Evolutionary conservation across 92 coral and sea anemone genomes (phyloP), one percentile per base, ranked within the genome.

Genomic region (Heteractis magnifica): DNA sequence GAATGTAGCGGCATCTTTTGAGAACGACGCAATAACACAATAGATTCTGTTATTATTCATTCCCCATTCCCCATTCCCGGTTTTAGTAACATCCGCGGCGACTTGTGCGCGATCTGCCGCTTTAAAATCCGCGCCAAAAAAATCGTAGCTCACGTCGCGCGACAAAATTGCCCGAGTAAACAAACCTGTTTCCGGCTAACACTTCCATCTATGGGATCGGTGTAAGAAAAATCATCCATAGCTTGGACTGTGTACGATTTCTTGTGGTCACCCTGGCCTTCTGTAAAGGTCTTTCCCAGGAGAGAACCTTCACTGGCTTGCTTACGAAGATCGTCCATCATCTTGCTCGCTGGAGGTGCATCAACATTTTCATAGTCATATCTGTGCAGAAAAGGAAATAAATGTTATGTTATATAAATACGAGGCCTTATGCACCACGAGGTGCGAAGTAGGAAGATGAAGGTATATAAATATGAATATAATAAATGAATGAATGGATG

Each of bases 121-220:
- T 34, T 34, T 34, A 34, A 34, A 34, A 34, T 34, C n/a, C n/a
- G n/a, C 44, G 44, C 44, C 3, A 34, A 0, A 34, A 34, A 34
- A 34, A 34, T 34, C 44, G 44, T 2, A 34, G 44, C 44, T 34
- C 44, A 34, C 44, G 44, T 2, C 44, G 44, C 44, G 44, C 3
- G 44, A 34, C 44, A 34, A 34, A 34, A 34, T 53, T 53, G 14
- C 18, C 12, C 68, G 19, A 20, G n/a, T 6, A 14, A 12, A 26
- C 64, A 55, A 34, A 94, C 99, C 99, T 96, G 99, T 82, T 89
- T 91, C 55, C 62, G 77, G 19, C 92, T 59, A 3, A 89, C 77
- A 84, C 97, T 96, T 52, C 92, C 94, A 56, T 96, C 99, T 26
- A 96, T 94, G 8, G 99, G 99, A 84, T 96, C 99, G n/a, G 92